Evolutionary conservation across 2,113 vertebrate genomes (phyloP), one percentile per base, ranked within the genome.

Genomic region (Oostethus manadensis): DNA sequence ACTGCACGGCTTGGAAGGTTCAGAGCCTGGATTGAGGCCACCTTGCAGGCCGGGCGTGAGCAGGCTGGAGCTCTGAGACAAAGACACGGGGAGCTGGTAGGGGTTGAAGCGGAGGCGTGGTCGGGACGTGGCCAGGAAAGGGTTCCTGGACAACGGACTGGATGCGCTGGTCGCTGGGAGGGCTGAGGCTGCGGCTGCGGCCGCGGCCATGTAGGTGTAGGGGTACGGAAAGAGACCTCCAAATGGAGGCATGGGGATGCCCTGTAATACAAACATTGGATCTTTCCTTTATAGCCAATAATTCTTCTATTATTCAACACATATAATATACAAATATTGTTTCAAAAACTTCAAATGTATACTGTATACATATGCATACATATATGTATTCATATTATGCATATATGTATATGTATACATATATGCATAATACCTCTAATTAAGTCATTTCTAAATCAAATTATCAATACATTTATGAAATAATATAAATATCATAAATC

Each of bases 121-220:
- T 14, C 96, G 90, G 70, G 93, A 92, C 61, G 89, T 91, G 83
- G 82, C 86, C 78, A 99, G 88, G 74, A 99, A 98, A 10, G 95
- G 97, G 68, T 95, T 97, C 79, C 96, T 90, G 81, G 93, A 94
- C 2, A 98, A 90, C 0, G 94, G 93, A 67, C 89, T 88, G 0
- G 93, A 89, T 14, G 91, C 86, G 62, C 91, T 93, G 86, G 88
- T 91, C 53, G 93, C 89, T 0, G 96, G 94, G 66, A 97, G 86
- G 40, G 93, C 93, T 0, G 96, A 96, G 55, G 96, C 95, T 0
- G 96, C 94, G 0, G 95, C 96, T 0, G 96, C 96, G 0, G 95
- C 96, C 0, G 97, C 96, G 0, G 97, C 96, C 96, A 98, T 98
- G 86, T 99, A 99, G 78, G 95, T 98, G 88, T 98, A 99, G 0